These are phyloP conservation scores for Ispidina lecontei DNA, from an alignment of 2,797 vertebrate species.

Conservation along the genomic window DNA sequence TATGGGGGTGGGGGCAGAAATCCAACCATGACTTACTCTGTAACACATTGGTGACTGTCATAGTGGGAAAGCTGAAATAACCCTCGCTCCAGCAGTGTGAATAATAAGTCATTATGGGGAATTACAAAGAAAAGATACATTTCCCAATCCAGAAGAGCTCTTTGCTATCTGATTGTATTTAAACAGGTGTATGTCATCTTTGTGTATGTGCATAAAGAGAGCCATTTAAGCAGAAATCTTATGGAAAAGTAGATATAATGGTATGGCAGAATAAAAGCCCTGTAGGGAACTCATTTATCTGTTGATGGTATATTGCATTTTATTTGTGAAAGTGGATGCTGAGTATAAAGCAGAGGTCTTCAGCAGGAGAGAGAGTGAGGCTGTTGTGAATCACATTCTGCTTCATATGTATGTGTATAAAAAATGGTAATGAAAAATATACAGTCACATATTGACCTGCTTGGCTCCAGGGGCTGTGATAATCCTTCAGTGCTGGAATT, in stretches of 20 bases:
- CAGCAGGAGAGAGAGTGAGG: neutral
- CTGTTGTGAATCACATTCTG: constrained; percentile 4
- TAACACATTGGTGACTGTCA: neutral
- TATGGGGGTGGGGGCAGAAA: neutral
- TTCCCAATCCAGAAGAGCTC: neutral
- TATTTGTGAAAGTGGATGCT: constrained; percentile 47
- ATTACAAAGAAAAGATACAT: constrained; percentile 49
- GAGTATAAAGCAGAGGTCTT: constrained; percentile 40
- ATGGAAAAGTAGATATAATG: constrained; percentile 35
- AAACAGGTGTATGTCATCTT: constrained; percentile 50
- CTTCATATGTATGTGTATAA: constrained; percentile 18
- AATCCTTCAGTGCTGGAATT: constrained; percentile 45
- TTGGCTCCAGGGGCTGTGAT: constrained; percentile 26
- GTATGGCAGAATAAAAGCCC: constrained; percentile 44
- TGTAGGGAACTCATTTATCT: constrained; percentile 59
- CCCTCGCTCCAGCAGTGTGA: neutral
- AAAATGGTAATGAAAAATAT: constrained; percentile 58
- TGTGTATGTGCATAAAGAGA: constrained; percentile 52
- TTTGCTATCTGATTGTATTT: constrained; percentile 53
- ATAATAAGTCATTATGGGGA: constrained; percentile 51
- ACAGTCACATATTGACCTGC: constrained; percentile 50
- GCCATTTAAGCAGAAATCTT: constrained; percentile 61
- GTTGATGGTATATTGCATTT: constrained; percentile 25
- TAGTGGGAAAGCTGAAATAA: neutral
- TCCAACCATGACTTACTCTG: neutral